Conservation (phyloP, 2,113 vertebrate species). For the Pantherophis guttatus region DNA sequence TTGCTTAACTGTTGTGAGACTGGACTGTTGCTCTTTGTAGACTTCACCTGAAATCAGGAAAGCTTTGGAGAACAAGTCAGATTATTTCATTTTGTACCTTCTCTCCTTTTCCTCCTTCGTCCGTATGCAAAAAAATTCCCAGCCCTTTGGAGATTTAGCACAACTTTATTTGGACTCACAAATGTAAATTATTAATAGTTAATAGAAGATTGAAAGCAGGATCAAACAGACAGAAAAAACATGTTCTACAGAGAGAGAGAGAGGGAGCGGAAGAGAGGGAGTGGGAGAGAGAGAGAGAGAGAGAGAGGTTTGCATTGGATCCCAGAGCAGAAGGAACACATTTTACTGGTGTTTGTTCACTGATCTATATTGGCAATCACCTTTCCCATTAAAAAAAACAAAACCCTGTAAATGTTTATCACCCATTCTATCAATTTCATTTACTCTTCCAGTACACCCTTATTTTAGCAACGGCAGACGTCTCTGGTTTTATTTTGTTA, state of each 20-base stretch:
- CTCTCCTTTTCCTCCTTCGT: background rate
- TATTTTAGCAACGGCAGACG: background rate
- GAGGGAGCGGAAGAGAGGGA: no score
- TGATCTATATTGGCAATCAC: background rate
- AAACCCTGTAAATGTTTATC: background rate
- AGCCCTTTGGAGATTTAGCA: background rate
- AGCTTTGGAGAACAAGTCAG: slow-evolving; percentile 18
- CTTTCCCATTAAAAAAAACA: background rate
- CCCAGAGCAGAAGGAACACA: background rate
- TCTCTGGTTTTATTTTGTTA: background rate
- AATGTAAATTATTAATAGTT: background rate
- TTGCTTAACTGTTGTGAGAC: slow-evolving; percentile 35
- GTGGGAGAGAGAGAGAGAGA: no score
- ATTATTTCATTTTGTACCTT: slow-evolving; percentile 21
- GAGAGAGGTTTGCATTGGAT: background rate
- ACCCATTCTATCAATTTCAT: background rate
- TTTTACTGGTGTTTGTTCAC: background rate
- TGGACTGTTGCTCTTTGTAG: background rate
- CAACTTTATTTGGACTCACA: slow-evolving; percentile 18
- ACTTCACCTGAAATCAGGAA: background rate
- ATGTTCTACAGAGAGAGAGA: background rate
- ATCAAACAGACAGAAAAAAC: background rate
- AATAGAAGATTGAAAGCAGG: background rate
- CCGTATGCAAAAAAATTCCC: background rate
- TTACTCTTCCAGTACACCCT: background rate